Evolutionary conservation across 2,888 invertebrate species (phyloP), one percentile per base, ranked within the genome.

Genomic region (Mimachlamys varia): DNA sequence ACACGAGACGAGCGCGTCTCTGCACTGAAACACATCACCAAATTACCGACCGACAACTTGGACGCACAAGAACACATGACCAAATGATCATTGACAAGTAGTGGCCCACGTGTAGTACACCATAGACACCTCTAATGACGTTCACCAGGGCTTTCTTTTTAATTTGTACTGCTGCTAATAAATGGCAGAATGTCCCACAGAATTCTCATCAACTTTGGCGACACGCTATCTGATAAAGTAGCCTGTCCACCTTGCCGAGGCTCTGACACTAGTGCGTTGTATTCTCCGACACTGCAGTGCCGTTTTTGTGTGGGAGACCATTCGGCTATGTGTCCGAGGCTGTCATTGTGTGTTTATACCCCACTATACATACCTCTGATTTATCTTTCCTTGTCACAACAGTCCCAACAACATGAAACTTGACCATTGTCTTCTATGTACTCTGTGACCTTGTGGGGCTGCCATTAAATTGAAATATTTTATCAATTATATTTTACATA

Each of bases 181-280:
- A 76, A 76, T 76, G 76, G 76, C 22, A 27, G 76, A 15, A 76
- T 76, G 76, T 76, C 76, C 76, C 33, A 76, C 27, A 5, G 76
- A 76, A 76, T 76, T 76, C 76, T 76, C 76, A 76, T 76, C 76
- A 76, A 76, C 76, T 76, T 76, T 76, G 76, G 76, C 76, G 76
- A 76, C 76, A 76, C 76, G 76, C 76, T 76, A 76, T 76, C 76
- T 76, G 76, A 76, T 76, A 33, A 33, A 76, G 76, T 76, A 76
- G 33, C 27, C 76, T 76, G 76, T 76, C 76, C 76, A 76, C 76
- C 15, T 33, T 33, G n/a, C n/a, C n/a, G n/a, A n/a, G n/a, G n/a
- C n/a, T n/a, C n/a, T n/a, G n/a, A n/a, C n/a, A n/a, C n/a, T n/a
- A n/a, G n/a, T n/a, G n/a, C n/a, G n/a, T n/a, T n/a, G n/a, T n/a